These are phyloP conservation scores for Epistrophe grossulariae DNA, from an alignment of 2,888 invertebrate genomes.

Conservation along the genomic window DNA sequence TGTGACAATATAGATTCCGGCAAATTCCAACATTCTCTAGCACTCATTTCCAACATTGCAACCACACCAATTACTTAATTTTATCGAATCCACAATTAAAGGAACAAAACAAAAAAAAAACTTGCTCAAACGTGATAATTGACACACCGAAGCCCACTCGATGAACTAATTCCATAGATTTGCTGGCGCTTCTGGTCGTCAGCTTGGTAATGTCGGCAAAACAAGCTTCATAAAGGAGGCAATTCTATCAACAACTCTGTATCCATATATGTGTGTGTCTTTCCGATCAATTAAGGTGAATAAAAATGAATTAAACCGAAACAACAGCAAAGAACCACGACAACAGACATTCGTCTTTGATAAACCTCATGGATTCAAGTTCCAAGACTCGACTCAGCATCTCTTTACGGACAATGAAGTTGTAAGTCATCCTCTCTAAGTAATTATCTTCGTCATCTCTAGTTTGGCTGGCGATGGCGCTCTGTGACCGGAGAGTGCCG, in stretches of 20 bases:
- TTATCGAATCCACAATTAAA: conserved; percentile 42
- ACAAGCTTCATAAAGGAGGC: conserved; percentile 34
- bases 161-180: conserved; percentile 71
- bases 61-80: conserved; percentile 64
- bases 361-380: conserved; percentile 49
- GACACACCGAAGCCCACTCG: conserved; percentile 69
- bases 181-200: conserved; percentile 23
- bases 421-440: conserved; percentile 72
- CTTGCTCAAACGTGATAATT: conserved; percentile 67
- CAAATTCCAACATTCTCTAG: conserved; percentile 23
- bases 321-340: conserved; percentile 49
- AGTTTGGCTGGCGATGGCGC: conserved; percentile 4
- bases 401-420: conserved; percentile 68
- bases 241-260: conserved; percentile 14
- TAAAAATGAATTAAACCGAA: conserved; percentile 64
- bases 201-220: conserved; percentile 13
- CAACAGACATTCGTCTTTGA: conserved; percentile 40
- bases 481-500: conserved; percentile 16
- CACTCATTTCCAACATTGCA: conserved; percentile 8
- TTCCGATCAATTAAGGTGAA: conserved; percentile 67
- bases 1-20: conserved; percentile 12
- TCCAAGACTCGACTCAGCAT: background rate
- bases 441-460: conserved; percentile 75
- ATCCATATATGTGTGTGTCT: conserved; percentile 33
- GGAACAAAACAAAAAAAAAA: conserved; percentile 26